Evolutionary conservation across 2,888 invertebrate genomes (phyloP).

Genomic region (Chalcosyrphus nemorum): DNA sequence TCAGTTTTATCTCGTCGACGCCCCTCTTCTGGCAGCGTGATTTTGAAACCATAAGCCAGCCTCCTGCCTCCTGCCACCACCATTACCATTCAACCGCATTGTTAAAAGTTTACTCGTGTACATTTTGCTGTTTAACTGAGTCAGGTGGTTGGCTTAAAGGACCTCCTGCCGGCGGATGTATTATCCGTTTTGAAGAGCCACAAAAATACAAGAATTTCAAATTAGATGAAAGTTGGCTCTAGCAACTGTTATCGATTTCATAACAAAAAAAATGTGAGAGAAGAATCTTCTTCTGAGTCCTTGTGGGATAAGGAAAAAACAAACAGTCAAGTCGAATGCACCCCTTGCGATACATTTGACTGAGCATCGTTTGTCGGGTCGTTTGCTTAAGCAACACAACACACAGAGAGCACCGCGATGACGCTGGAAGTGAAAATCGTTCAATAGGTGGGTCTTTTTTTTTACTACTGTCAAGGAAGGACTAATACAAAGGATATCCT

Average conservation of each 20-base stretch:
- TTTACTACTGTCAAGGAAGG: slow-evolving; percentile 32
- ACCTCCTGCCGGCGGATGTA: slow-evolving; percentile 15
- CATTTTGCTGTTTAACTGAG: slow-evolving; percentile 40
- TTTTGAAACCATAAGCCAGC: slow-evolving; percentile 25
- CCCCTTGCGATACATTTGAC: slow-evolving; percentile 41
- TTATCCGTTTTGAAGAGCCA: slow-evolving; percentile 5
- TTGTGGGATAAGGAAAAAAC: slow-evolving; percentile 2
- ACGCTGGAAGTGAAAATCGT: slow-evolving; percentile 35
- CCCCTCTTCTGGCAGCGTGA: slow-evolving; percentile 5
- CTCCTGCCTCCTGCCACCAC: slow-evolving; percentile 2
- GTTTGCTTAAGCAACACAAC: slow-evolving; percentile 20
- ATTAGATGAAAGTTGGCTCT: slow-evolving; percentile 14
- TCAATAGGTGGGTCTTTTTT: slow-evolving; percentile 41
- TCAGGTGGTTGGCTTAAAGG: slow-evolving; percentile 10
- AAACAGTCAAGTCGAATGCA: slow-evolving; percentile 10
- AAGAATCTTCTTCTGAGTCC: slow-evolving; percentile 7
- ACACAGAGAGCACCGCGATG: slow-evolving; percentile 7
- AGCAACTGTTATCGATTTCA: slow-evolving; percentile 20
- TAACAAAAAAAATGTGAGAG: background rate
- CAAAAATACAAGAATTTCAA: slow-evolving; percentile 36
- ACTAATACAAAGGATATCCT: slow-evolving; percentile 55
- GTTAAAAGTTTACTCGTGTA: slow-evolving; percentile 55
- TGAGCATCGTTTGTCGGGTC: slow-evolving; percentile 38
- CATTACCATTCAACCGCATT: slow-evolving; percentile 51
- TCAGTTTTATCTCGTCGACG: slow-evolving; percentile 3